Evolutionary conservation across 2,888 invertebrate species (phyloP).

Genomic region (Chymomyza fuscimana): DNA sequence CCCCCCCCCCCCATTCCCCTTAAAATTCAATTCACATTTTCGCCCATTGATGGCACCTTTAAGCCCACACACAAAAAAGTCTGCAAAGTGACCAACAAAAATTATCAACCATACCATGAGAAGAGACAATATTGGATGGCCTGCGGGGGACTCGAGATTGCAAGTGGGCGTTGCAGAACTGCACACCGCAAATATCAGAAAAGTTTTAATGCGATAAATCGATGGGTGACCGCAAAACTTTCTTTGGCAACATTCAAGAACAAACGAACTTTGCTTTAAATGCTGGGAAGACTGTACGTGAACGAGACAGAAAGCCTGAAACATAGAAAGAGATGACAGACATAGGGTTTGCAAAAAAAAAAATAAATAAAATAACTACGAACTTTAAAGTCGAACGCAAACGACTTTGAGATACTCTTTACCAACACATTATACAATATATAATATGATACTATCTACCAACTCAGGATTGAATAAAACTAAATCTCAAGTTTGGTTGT

Average conservation of each 20-base stretch:
- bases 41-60: background rate
- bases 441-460: too few species aligned
- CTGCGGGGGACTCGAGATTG: background rate
- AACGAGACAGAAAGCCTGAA: conserved; percentile 27
- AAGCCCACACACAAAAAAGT: conserved; percentile 10
- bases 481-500: too few species aligned
- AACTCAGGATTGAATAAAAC: too few species aligned
- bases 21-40: conserved; percentile 31
- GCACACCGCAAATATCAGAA: conserved; percentile 43
- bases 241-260: conserved; percentile 54
- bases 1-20: background rate
- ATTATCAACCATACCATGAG: too few species aligned
- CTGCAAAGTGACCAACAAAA: conserved; percentile 9
- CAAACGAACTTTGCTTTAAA: conserved; percentile 59
- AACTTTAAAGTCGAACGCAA: too few species aligned
- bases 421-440: too few species aligned
- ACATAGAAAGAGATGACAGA: too few species aligned
- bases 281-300: conserved; percentile 47
- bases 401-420: too few species aligned
- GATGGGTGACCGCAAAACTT: conserved; percentile 69
- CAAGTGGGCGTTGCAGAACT: conserved; percentile 16
- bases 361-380: too few species aligned
- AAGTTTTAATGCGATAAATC: conserved; percentile 70
- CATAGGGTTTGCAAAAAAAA: too few species aligned
- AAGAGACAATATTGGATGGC: too few species aligned